Base-by-base conservation (phyloP, 2,888 invertebrate species). In the Agrilus mali region DNA sequence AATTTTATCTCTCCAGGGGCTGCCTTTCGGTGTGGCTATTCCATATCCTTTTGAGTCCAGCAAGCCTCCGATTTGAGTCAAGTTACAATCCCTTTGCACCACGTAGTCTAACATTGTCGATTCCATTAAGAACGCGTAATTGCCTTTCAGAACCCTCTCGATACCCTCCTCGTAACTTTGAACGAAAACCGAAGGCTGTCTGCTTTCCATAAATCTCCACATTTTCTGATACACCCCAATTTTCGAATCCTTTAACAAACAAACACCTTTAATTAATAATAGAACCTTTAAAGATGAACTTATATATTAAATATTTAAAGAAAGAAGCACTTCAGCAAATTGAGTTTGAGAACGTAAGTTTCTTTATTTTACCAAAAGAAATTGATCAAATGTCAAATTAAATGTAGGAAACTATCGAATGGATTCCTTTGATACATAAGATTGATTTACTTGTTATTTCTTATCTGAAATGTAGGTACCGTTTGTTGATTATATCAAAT, bases 51-150 rank as follows among this genome's bases (percentile, higher is more conserved):
- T 84, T 41, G 81, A 80, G 57, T 86, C 86, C 20, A 86, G 67
- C 22, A 83, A 71, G 0, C 95, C 95, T 0, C 95, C 96, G 43
- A 97, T 88, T 71, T 96, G 95, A n/a, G 94, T 96, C 40, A 97
- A 70, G 61, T 96, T 94, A 61, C 96, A 97, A 63, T 96, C 88
- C 38, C 95, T 71, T 66, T 92, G 87, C n/a, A 92, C 89, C 8
- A 84, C 80, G 60, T 95, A 98, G 66, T 98, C 97, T 47, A 97
- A 69, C 84, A 94, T 94, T 0, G 96, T 93, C 0, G 94, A 95
- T 70, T 98, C 97, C 89, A 97, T 95, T 14, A 98, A 75, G 63
- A 94, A 98, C 0, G 97, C 97, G 65, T 96, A 98, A 66, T 95
- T 86, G 1, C 87, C 93, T 41, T 78, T 78, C 40, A 90, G 69